These are phyloP conservation scores for Caenorhabditis brenneri DNA, from an alignment of 1,140 invertebrate genomes.

Conservation along the genomic window DNA sequence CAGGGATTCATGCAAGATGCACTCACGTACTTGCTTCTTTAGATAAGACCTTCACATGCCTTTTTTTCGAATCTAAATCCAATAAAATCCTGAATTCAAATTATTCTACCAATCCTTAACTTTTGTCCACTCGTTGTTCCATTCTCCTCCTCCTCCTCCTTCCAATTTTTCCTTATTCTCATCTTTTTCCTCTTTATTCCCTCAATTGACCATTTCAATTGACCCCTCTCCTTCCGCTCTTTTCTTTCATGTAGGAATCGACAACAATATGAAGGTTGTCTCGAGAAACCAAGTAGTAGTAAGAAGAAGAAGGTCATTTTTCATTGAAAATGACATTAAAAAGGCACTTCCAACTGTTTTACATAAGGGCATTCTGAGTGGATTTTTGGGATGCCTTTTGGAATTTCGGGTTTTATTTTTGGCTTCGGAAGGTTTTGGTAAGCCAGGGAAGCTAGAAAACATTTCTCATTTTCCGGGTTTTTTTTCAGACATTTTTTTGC, in stretches of 20 bases:
- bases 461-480: too few species aligned
- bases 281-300: neutral
- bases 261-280: conserved; percentile 19
- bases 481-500: too few species aligned
- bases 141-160: neutral
- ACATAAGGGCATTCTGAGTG: neutral
- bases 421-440: too few species aligned
- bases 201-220: conserved; percentile 26
- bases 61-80: too few species aligned
- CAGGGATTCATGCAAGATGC: too few species aligned
- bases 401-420: too few species aligned
- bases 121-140: too few species aligned
- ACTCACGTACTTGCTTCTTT: too few species aligned
- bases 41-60: too few species aligned
- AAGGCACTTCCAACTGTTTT: neutral
- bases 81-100: too few species aligned
- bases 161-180: neutral
- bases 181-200: neutral
- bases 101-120: too few species aligned
- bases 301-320: conserved; percentile 3
- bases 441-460: too few species aligned
- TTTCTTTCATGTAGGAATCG: neutral
- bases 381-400: neutral
- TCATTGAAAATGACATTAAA: neutral
- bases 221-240: neutral